Conservation (phyloP, 2,888 invertebrate genomes). For the Holacanthella duospinosa region DNA sequence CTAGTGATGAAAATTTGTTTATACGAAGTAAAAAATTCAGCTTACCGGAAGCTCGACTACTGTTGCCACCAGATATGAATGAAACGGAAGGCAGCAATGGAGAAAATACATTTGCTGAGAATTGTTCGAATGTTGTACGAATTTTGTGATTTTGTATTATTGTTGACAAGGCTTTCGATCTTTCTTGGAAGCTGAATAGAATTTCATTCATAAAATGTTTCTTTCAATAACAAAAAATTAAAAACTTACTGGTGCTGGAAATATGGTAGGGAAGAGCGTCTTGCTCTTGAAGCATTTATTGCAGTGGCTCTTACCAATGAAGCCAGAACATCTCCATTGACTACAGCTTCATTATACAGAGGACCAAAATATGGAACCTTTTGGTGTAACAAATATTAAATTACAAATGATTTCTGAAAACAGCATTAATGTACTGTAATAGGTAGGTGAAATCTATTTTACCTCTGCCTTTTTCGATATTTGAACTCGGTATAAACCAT, state of each 20-base stretch:
- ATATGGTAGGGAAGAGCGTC: constrained; percentile 74
- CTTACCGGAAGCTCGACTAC: constrained; percentile 39
- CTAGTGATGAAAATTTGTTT: neutral
- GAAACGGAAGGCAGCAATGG: constrained; percentile 52
- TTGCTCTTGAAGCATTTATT: constrained; percentile 80
- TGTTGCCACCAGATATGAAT: constrained; percentile 41
- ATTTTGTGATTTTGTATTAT: constrained; percentile 76
- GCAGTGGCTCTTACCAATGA: constrained; percentile 81
- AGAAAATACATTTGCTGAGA: constrained; percentile 60
- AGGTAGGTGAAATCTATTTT: constrained; percentile 40
- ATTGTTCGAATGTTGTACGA: constrained; percentile 81
- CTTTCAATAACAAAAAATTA: too few species aligned
- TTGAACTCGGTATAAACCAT: constrained; percentile 71
- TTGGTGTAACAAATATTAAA: constrained; percentile 28
- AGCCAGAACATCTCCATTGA: constrained; percentile 61
- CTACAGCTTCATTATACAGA: constrained; percentile 81
- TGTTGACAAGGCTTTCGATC: constrained; percentile 70
- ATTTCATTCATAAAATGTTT: too few species aligned
- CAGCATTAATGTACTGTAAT: neutral
- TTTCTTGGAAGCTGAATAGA: constrained; percentile 81
- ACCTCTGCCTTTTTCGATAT: constrained; percentile 79
- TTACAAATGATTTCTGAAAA: constrained; percentile 9
- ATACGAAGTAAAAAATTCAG: too few species aligned
- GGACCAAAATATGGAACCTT: constrained; percentile 90
- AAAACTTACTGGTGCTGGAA: constrained; percentile 76